A percentile compares a stretch with the other conserved stretches of the same genome.
phyloP scores from a whole-genome alignment of 2,888 invertebrate genomes.

The Kryphioiulus occultus region DNA sequence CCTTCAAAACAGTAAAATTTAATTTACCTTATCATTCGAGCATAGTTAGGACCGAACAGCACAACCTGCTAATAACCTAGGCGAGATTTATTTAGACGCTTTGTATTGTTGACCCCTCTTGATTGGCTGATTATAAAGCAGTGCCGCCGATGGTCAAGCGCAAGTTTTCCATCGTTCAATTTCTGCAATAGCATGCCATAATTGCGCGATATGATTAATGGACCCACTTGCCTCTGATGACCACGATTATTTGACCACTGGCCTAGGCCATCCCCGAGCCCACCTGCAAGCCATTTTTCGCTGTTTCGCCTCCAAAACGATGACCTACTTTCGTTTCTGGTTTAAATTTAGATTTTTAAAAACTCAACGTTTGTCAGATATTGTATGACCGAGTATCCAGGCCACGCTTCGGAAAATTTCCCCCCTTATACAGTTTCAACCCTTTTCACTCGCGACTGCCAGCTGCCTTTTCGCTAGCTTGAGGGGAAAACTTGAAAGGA shows the following conservation, averaged over 20 bases:
- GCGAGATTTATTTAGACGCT: background rate
- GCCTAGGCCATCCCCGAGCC: background rate
- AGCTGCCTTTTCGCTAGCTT: background rate
- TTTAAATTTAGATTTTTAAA: background rate
- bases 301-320: background rate
- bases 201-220: constrained; percentile 5
- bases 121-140: background rate
- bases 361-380: background rate
- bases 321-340: background rate
- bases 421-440: background rate
- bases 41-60: too few species aligned
- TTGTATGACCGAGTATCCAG: background rate
- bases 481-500: background rate
- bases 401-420: background rate
- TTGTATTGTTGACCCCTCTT: background rate
- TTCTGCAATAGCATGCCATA: background rate
- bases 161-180: background rate
- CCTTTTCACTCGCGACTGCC: background rate
- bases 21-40: too few species aligned
- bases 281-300: background rate
- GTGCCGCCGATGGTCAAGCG: constrained; percentile 5
- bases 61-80: too few species aligned
- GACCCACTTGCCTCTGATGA: background rate
- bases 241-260: background rate
- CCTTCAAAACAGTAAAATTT: too few species aligned